These are phyloP conservation scores for Homarus gammarus DNA, from an alignment of 2,888 invertebrate species.

Conservation along the genomic window DNA sequence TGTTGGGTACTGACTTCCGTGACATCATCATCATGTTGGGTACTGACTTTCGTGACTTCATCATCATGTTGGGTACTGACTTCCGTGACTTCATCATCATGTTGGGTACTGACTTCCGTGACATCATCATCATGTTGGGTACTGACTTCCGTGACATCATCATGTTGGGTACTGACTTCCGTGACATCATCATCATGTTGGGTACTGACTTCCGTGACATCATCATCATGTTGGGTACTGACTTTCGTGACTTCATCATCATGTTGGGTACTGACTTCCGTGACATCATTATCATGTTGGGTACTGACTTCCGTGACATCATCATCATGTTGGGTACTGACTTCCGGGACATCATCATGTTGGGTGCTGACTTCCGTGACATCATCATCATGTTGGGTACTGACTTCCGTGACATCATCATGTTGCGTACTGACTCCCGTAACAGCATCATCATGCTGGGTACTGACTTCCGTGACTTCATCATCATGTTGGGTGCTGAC, in stretches of 20 bases:
- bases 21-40: not conserved
- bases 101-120: not conserved
- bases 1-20: not conserved
- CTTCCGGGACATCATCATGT: not conserved
- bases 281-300: conserved; percentile 4
- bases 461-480: conserved; percentile 8
- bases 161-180: not conserved
- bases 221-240: not conserved
- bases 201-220: conserved; percentile 5
- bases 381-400: not conserved
- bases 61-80: conserved; percentile 3
- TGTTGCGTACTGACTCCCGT: not conserved
- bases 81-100: conserved; percentile 11
- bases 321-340: not conserved
- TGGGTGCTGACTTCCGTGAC: not conserved
- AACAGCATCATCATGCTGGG: not conserved
- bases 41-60: not conserved
- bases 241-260: not conserved
- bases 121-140: not conserved
- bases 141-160: not conserved
- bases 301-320: not conserved
- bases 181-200: conserved; percentile 8
- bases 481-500: not conserved
- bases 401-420: conserved; percentile 12
- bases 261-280: not conserved